These are phyloP conservation scores for Chionodraco myersi DNA, from an alignment of 2,113 vertebrate species.

Conservation along the genomic window DNA sequence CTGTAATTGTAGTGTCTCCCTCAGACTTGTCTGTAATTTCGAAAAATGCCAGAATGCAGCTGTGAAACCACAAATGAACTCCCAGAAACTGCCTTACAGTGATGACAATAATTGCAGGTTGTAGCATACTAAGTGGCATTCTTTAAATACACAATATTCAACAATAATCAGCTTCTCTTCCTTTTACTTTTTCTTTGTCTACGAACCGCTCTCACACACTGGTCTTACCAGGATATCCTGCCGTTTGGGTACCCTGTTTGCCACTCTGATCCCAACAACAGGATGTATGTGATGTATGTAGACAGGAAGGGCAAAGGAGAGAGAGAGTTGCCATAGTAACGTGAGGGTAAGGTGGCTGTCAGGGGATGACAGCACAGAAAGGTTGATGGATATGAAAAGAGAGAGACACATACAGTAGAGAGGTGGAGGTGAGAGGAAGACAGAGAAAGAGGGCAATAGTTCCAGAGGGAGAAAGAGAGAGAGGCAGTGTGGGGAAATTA, in stretches of 20 bases:
- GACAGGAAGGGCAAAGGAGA: conserved; percentile 52
- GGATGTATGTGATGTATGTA: conserved; percentile 37
- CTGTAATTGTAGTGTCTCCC: conserved; percentile 10
- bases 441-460: not conserved
- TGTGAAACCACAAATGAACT: not conserved
- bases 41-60: conserved; percentile 3
- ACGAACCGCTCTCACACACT: not conserved
- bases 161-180: not conserved
- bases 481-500: not conserved
- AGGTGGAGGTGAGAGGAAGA: not conserved
- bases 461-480: not conserved
- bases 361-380: conserved; percentile 54
- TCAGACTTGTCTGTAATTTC: conserved; percentile 2
- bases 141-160: conserved; percentile 11
- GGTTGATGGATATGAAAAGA: conserved; percentile 15
- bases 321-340: conserved; percentile 69
- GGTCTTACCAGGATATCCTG: conserved; percentile 62
- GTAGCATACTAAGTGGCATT: not conserved
- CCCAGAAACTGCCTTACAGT: not conserved
- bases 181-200: conserved; percentile 21
- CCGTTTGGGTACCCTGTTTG: conserved; percentile 63
- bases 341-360: conserved; percentile 59
- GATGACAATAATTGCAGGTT: conserved; percentile 14
- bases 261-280: conserved; percentile 61
- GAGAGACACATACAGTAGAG: not conserved